These are phyloP conservation scores for Chouioia cunea DNA, from an alignment of 2,888 invertebrate genomes.

Conservation along the genomic window DNA sequence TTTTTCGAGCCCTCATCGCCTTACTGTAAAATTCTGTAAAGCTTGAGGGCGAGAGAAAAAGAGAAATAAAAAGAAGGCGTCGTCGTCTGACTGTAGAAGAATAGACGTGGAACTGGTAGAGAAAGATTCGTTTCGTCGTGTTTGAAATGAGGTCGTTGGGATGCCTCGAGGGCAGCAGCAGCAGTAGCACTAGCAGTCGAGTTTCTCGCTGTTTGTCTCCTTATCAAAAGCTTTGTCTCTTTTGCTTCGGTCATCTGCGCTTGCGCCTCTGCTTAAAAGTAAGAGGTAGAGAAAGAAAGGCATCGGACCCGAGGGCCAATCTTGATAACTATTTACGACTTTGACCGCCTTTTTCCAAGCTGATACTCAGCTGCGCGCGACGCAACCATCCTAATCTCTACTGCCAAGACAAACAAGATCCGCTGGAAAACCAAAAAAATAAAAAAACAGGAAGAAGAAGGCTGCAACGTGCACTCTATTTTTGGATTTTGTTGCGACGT, in stretches of 20 bases:
- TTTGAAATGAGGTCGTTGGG: slow-evolving; percentile 33
- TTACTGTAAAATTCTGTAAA: neutral
- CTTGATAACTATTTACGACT: slow-evolving; percentile 63
- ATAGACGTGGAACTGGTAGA: neutral
- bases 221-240: slow-evolving; percentile 40
- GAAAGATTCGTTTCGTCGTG: slow-evolving; percentile 19
- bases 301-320: slow-evolving; percentile 50
- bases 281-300: neutral
- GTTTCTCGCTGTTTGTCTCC: slow-evolving; percentile 26
- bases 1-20: neutral
- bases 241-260: neutral
- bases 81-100: neutral
- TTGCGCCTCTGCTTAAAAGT: neutral
- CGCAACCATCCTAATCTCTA: slow-evolving; percentile 27
- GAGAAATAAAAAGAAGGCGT: neutral
- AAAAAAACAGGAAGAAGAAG: neutral
- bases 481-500: no score
- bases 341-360: slow-evolving; percentile 30
- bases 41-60: neutral
- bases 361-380: neutral
- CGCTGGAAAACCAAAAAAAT: slow-evolving; percentile 24
- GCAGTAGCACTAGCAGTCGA: no score
- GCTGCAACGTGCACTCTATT: neutral
- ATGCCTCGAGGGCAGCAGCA: slow-evolving; percentile 8
- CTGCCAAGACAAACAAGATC: slow-evolving; percentile 39